A percentile compares a stretch with the other conserved stretches of the same genome.
Evolutionary conservation across 2,888 invertebrate genomes (phyloP).

Genomic region (Anticlea derivata): DNA sequence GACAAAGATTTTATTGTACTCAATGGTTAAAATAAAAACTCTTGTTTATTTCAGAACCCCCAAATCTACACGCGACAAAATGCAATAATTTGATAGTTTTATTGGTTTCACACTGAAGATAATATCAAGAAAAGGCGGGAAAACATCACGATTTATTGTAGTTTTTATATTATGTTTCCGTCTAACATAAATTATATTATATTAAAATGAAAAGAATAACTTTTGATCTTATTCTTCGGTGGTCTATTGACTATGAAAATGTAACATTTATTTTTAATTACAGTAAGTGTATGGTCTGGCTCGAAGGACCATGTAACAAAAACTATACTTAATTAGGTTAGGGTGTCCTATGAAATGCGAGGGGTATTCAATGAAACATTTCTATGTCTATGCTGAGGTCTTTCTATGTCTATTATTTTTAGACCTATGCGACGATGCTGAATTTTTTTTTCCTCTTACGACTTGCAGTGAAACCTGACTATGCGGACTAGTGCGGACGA

Average conservation of each 20-base stretch:
- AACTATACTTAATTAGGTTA: too few species aligned
- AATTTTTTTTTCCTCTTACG: too few species aligned
- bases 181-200: conserved; percentile 55
- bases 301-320: too few species aligned
- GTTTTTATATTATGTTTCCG: conserved; percentile 75
- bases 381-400: too few species aligned
- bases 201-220: conserved; percentile 33
- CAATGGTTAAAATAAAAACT: conserved; percentile 62
- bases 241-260: conserved; percentile 26
- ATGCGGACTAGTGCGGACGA: too few species aligned
- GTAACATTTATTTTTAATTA: conserved; percentile 33
- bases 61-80: conserved; percentile 60
- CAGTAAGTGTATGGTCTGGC: too few species aligned
- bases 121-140: conserved; percentile 70
- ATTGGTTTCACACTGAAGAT: conserved; percentile 58
- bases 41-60: conserved; percentile 63
- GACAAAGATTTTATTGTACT: conserved; percentile 76
- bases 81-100: conserved; percentile 79
- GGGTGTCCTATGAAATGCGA: too few species aligned
- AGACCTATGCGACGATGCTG: too few species aligned
- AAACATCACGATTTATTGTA: conserved; percentile 64
- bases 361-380: too few species aligned
- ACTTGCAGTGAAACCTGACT: too few species aligned
- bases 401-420: too few species aligned
- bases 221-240: conserved; percentile 45